A percentile compares a stretch with the other conserved stretches of the same genome.
These are phyloP conservation scores for Xyrauchen texanus DNA, from an alignment of 2,113 vertebrate species.

Conservation along the genomic window DNA sequence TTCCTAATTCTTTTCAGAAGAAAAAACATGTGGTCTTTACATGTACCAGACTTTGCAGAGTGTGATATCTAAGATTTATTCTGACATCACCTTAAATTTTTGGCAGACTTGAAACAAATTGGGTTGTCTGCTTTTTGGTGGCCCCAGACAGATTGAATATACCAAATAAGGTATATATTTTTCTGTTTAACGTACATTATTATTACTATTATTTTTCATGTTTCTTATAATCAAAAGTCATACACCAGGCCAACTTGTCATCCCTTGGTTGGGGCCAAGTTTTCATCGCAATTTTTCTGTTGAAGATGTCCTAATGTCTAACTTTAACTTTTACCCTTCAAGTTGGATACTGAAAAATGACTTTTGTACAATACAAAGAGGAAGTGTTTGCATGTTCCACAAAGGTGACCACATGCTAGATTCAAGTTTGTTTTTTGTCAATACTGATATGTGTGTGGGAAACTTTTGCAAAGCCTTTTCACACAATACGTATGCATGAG, in stretches of 20 bases:
- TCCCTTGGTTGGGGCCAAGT: conserved; percentile 31
- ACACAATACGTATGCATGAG: too few species aligned
- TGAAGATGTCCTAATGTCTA: conserved; percentile 24
- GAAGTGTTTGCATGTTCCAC: conserved; percentile 69
- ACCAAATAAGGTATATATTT: too few species aligned
- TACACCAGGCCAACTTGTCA: conserved; percentile 3
- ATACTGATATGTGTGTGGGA: too few species aligned
- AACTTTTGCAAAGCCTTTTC: too few species aligned
- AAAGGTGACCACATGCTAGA: conserved; percentile 63
- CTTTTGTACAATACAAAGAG: conserved; percentile 61
- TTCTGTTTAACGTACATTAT: neutral
- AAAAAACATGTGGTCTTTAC: conserved; percentile 8
- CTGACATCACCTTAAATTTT: neutral
- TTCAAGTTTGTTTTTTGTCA: too few species aligned
- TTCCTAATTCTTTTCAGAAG: conserved; percentile 17
- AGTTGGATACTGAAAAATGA: conserved; percentile 22
- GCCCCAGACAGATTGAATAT: too few species aligned
- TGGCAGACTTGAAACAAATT: conserved; percentile 16
- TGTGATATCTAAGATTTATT: conserved; percentile 8
- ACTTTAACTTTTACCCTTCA: conserved; percentile 65
- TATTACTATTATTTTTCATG: neutral
- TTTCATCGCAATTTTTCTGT: conserved; percentile 53
- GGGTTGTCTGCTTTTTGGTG: neutral
- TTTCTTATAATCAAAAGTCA: conserved; percentile 48
- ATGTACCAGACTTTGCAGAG: conserved; percentile 7